Percentiles rank a stretch among this genome's conserved stretches.
Evolutionary conservation across 2,113 vertebrate genomes (phyloP).

Genomic region (Tricholaema leucomelas): DNA sequence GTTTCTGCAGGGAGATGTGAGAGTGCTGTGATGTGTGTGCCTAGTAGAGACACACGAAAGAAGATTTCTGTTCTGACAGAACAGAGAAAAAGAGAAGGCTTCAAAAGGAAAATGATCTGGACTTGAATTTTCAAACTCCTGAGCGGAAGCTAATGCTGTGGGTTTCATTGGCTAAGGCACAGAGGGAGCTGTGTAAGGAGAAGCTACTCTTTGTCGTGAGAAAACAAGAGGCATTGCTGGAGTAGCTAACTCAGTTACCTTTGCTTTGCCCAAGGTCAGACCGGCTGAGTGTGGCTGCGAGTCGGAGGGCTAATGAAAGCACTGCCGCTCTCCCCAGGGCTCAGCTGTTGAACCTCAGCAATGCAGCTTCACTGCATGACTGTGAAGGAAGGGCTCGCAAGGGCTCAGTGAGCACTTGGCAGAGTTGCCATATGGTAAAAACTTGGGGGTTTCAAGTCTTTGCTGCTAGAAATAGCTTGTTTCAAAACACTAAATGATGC

Average conservation of each 20-base stretch:
- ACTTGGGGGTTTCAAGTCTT: neutral
- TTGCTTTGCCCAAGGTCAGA: constrained; percentile 5
- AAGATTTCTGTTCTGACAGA: neutral
- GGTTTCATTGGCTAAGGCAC: constrained; percentile 8
- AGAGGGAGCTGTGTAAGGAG: constrained; percentile 20
- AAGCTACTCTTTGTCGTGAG: constrained; percentile 6
- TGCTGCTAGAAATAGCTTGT: neutral
- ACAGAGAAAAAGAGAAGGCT: neutral
- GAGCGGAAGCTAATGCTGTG: constrained; percentile 10
- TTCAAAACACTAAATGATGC: neutral
- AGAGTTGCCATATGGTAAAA: neutral
- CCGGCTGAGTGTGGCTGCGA: neutral
- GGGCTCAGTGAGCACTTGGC: neutral
- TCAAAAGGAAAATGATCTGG: neutral
- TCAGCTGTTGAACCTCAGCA: neutral
- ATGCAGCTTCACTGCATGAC: neutral
- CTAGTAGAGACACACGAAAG: neutral
- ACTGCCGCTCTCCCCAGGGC: neutral
- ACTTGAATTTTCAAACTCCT: neutral
- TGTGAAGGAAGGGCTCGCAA: neutral
- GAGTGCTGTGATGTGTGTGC: neutral
- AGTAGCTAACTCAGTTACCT: constrained; percentile 52
- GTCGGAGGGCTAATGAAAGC: neutral
- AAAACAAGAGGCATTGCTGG: constrained; percentile 25
- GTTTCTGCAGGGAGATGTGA: neutral